Conservation (phyloP, 2,888 invertebrate species). For the Apamea sordens region DNA sequence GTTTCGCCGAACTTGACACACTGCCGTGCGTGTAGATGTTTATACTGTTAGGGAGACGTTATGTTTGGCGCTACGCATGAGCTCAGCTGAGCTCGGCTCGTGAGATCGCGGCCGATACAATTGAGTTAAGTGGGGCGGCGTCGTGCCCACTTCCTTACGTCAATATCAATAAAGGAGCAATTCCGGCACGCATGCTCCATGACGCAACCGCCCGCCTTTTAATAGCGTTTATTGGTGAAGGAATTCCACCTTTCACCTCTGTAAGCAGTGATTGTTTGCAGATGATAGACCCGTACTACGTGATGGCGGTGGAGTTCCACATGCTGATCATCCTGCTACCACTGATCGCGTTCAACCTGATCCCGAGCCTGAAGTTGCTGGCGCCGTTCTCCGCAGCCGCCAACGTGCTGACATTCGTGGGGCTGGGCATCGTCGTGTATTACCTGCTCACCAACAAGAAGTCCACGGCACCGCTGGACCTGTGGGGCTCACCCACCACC, state of each 20-base stretch:
- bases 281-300: constrained; percentile 66
- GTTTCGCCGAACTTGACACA: background rate
- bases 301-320: constrained; percentile 89
- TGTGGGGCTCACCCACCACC: constrained; percentile 84
- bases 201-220: constrained; percentile 53
- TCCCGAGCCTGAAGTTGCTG: constrained; percentile 94
- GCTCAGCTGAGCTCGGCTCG: background rate
- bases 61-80: constrained; percentile 1
- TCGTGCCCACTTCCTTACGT: constrained; percentile 52
- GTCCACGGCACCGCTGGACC: constrained; percentile 83
- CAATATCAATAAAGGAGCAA: constrained; percentile 57
- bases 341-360: constrained; percentile 92
- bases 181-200: constrained; percentile 34
- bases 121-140: constrained; percentile 72
- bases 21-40: background rate
- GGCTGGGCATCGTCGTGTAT: constrained; percentile 94
- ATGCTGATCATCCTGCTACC: constrained; percentile 93
- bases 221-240: constrained; percentile 44
- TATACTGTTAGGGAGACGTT: background rate
- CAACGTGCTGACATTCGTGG: constrained; percentile 94
- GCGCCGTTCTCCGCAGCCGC: constrained; percentile 96
- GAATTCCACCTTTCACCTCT: constrained; percentile 43
- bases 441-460: constrained; percentile 89
- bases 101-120: constrained; percentile 60
- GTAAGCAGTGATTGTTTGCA: constrained; percentile 42